phyloP scores from a whole-genome alignment of 2,888 invertebrate species.

The Archips crataeganus region DNA sequence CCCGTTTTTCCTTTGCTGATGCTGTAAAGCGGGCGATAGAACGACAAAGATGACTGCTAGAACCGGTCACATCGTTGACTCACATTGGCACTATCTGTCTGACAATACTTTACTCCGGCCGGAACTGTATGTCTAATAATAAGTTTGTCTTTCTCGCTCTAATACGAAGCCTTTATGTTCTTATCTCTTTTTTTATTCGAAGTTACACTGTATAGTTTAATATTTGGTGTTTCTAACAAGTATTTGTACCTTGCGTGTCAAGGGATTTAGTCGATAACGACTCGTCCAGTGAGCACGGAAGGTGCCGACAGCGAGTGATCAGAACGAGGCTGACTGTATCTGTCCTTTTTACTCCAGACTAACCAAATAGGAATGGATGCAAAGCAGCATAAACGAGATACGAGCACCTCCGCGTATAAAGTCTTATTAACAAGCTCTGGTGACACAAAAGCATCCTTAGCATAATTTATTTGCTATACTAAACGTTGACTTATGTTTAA shows the following conservation, averaged over 20 bases:
- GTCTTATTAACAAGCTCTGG: neutral
- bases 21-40: neutral
- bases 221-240: neutral
- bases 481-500: neutral
- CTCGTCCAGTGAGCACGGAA: neutral
- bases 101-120: neutral
- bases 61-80: neutral
- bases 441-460: neutral
- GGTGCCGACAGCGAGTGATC: neutral
- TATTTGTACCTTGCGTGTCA: neutral
- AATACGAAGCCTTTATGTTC: neutral
- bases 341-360: neutral
- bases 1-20: neutral
- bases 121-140: neutral
- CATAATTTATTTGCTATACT: neutral
- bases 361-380: neutral
- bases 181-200: neutral
- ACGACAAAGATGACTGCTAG: neutral
- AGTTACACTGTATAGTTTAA: neutral
- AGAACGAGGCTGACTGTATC: constrained; percentile 1
- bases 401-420: neutral
- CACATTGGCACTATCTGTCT: neutral
- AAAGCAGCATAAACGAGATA: no score
- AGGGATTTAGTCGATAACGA: neutral
- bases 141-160: neutral